Evolutionary conservation across 2,113 vertebrate genomes (phyloP).

Genomic region (Gadus macrocephalus): DNA sequence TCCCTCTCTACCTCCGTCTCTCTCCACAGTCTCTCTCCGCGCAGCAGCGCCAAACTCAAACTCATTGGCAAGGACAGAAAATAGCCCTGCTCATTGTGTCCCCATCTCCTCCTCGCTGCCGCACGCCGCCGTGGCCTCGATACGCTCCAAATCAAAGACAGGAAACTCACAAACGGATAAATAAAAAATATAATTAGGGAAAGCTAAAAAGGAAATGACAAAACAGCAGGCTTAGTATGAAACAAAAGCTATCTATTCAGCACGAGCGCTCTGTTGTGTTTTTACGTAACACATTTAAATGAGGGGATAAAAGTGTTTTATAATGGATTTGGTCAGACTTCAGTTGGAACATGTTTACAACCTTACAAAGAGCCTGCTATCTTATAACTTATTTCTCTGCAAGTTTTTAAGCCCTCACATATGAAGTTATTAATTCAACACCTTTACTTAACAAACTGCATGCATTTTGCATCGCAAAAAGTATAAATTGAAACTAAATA

Average conservation of each 20-base stretch:
- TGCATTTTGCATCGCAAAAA: too few relatives aligned
- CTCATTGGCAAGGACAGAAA: conserved; percentile 41
- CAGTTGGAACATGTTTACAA: conserved; percentile 58
- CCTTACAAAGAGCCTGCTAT: too few relatives aligned
- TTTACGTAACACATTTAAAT: conserved; percentile 64
- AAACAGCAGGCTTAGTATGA: conserved; percentile 30
- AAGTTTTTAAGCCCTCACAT: too few relatives aligned
- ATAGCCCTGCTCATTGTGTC: conserved; percentile 50
- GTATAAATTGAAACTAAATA: too few relatives aligned
- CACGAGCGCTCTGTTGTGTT: neutral
- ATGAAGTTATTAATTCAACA: too few relatives aligned
- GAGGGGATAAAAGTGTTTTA: conserved; percentile 54
- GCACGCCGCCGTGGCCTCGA: conserved; percentile 34
- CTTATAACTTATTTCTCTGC: too few relatives aligned
- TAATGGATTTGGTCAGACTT: conserved; percentile 52
- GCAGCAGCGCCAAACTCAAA: conserved; percentile 40
- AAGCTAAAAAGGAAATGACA: conserved; percentile 34
- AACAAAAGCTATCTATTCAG: conserved; percentile 46
- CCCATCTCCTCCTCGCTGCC: conserved; percentile 38
- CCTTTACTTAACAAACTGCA: too few relatives aligned
- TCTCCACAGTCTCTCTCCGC: conserved; percentile 20
- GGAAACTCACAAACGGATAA: conserved; percentile 33
- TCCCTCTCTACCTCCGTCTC: conserved; percentile 4
- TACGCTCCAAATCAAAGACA: conserved; percentile 42
- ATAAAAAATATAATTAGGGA: conserved; percentile 32